phyloP scores from a whole-genome alignment of 2,797 vertebrate genomes.

The Sebastes matsubarae region DNA sequence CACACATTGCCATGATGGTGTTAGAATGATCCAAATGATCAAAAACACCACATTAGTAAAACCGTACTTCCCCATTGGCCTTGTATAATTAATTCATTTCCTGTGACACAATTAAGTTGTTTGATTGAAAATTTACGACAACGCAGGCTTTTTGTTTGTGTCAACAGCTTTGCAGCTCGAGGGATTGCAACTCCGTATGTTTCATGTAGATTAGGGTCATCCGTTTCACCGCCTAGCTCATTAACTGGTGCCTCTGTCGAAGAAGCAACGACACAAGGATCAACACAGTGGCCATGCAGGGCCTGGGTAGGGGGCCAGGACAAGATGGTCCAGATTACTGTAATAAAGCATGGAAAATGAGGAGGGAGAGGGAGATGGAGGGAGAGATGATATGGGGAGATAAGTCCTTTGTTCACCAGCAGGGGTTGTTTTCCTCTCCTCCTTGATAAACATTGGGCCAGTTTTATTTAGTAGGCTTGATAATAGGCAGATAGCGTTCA shows the following conservation, averaged over 20 bases:
- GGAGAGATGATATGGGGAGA: conserved; percentile 60
- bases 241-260: conserved; percentile 26
- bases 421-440: conserved; percentile 62
- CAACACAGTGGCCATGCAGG: conserved; percentile 16
- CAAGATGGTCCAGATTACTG: conserved; percentile 76
- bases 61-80: background rate
- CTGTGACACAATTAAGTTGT: conserved; percentile 29
- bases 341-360: conserved; percentile 76
- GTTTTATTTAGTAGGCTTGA: conserved; percentile 73
- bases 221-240: conserved; percentile 7
- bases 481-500: conserved; percentile 62
- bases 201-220: conserved; percentile 23
- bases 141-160: conserved; percentile 41
- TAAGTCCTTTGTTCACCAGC: conserved; percentile 70
- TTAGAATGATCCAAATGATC: conserved; percentile 7
- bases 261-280: conserved; percentile 30
- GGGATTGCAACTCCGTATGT: conserved; percentile 26
- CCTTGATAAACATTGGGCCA: conserved; percentile 68
- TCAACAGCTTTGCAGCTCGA: conserved; percentile 34
- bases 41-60: conserved; percentile 9
- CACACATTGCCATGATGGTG: background rate
- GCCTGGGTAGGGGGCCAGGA: conserved; percentile 35
- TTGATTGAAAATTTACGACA: conserved; percentile 17
- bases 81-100: conserved; percentile 25
- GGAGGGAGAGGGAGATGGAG: conserved; percentile 28